phyloP scores from a whole-genome alignment of 2,113 vertebrate species.

The Alouatta palliata region DNA sequence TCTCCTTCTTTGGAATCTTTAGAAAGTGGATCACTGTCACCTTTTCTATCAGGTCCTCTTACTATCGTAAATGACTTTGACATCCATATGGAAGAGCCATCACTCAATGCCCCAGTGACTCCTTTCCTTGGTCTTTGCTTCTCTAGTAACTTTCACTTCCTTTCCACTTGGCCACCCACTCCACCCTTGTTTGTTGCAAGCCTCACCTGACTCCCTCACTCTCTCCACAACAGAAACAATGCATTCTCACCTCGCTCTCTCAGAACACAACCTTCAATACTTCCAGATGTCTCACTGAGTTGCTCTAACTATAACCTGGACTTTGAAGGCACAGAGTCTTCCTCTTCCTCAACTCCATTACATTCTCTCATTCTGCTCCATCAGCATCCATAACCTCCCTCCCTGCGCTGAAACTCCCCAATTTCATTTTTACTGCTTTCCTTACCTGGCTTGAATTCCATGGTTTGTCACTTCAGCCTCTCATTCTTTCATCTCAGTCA shows the following conservation, averaged over 20 bases:
- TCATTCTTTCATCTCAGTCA: background rate
- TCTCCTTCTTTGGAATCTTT: constrained; percentile 29
- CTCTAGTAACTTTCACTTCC: background rate
- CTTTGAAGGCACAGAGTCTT: background rate
- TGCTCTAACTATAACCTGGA: background rate
- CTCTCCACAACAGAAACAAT: background rate
- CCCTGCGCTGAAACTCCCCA: background rate
- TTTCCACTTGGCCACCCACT: background rate
- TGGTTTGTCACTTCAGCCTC: background rate
- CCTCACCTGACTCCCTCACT: background rate
- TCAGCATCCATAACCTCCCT: background rate
- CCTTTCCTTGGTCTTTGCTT: constrained; percentile 14
- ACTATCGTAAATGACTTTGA: background rate
- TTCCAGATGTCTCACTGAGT: background rate
- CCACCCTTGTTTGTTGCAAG: background rate
- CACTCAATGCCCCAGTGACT: background rate
- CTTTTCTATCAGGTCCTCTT: background rate
- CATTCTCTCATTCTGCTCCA: background rate
- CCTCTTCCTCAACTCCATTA: background rate
- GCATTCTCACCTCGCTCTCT: background rate
- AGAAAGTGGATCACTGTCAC: constrained; percentile 6
- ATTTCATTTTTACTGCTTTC: background rate
- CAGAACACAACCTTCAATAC: background rate
- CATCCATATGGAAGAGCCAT: background rate
- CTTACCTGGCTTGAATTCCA: background rate